Evolutionary conservation across 2,113 vertebrate species (phyloP), one percentile per base, ranked within the genome.

Genomic region (Polypterus senegalus): DNA sequence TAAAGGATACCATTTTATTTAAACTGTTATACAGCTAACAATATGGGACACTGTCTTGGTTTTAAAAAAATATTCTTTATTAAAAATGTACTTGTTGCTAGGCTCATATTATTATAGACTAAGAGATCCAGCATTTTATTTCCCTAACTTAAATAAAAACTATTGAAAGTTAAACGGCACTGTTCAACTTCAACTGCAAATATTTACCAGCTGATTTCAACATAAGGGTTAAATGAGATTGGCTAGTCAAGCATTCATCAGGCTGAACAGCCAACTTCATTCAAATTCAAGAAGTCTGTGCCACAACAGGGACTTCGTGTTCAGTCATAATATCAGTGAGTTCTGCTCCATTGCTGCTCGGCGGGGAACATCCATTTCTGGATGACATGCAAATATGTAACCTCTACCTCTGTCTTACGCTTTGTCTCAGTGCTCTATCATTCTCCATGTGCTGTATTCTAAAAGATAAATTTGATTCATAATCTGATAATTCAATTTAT

Each of bases 261-360:
- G 7, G 4, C 0, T 3, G 62, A 59, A 58, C 27, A 60, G 4
- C 48, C 44, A 63, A 4, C 4, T 55, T 65, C 49, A 52, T 54
- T 52, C 58, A 49, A 58, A 72, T 63, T 49, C 7, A 43, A 60
- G 58, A 49, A 11, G 54, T 49, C 5, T 4, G 3, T 66, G 55
- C 0, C 43, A 43, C 46, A 61, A 51, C n/a, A 49, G 53, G 53
- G 45, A 44, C 3, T 53, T 57, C 27, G n/a, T 58, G 59, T 58
- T 62, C 65, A 46, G 49, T 10, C 0, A 2, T 47, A 49, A 54
- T 48, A 49, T 48, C 4, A 43, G 43, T 3, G 59, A 11, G 52
- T 5, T 68, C 52, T 65, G 10, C 27, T 46, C 46, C 57, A 46
- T 6, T 54, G 49, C 46, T 59, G 43, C 49, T 64, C 55, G 54